These are phyloP conservation scores for Anarsia innoxiella DNA, from an alignment of 2,888 invertebrate species.

Conservation along the genomic window DNA sequence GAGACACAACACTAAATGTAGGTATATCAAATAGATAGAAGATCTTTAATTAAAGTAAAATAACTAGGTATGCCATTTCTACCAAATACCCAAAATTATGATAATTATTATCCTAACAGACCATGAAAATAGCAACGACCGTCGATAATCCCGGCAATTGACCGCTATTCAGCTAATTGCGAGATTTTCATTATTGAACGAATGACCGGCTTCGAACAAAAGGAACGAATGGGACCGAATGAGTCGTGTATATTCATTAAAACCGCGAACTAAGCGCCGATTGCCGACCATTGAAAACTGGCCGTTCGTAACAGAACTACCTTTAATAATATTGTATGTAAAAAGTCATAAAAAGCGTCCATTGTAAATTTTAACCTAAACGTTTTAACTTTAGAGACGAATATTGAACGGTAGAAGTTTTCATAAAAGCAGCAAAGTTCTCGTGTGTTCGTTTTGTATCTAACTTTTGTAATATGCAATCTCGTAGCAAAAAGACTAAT, in stretches of 20 bases:
- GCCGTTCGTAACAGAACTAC: constrained; percentile 15
- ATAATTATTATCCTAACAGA: too few species aligned
- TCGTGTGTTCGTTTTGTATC: constrained; percentile 9
- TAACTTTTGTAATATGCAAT: constrained; percentile 13
- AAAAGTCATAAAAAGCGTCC: constrained; percentile 1
- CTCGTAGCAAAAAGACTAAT: constrained; percentile 4
- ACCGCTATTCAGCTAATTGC: too few species aligned
- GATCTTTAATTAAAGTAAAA: too few species aligned
- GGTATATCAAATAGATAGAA: too few species aligned
- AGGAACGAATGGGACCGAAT: constrained; percentile 2
- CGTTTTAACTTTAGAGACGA: neutral
- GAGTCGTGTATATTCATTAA: constrained; percentile 21
- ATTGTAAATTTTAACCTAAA: neutral
- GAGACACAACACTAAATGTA: too few species aligned
- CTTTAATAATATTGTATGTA: constrained; percentile 2
- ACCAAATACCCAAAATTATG: too few species aligned
- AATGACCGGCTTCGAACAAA: constrained; percentile 4
- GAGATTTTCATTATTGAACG: constrained; percentile 1
- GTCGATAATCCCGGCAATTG: neutral
- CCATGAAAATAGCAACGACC: too few species aligned
- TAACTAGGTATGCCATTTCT: too few species aligned
- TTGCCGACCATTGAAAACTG: constrained; percentile 31
- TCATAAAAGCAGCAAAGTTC: constrained; percentile 1
- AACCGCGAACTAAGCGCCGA: constrained; percentile 22
- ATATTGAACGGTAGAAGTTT: neutral